Evolutionary conservation across 2,113 vertebrate genomes (phyloP), one percentile per base, ranked within the genome.

Genomic region (Oxyruncus cristatus): DNA sequence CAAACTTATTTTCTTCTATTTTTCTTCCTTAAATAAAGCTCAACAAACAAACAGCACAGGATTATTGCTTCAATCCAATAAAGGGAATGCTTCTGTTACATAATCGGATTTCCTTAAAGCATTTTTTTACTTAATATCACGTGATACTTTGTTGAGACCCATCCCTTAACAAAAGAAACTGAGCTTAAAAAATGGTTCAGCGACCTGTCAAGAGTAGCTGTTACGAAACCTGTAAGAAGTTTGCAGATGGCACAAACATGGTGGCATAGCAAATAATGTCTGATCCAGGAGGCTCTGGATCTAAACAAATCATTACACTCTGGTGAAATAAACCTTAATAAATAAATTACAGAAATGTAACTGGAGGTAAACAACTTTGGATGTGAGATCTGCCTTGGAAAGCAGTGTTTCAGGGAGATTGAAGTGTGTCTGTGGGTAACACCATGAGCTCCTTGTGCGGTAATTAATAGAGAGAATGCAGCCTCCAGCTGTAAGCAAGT

Each of bases 91-190:
- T 92, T 80, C 37, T 88, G 30, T 94, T 93, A 84, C 23, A 63
- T 74, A 91, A 95, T 62, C 4, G 0, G 63, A 95, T 88, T 95
- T 88, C 86, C 76, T 80, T 72, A 50, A 49, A 77, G 76, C 46
- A 88, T 94, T 94, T 95, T 81, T 91, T 77, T 33, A 85, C 65
- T 70, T 46, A 53, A 2, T 66, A 86, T 88, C 92, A 92, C 55
- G 49, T 80, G 83, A 93, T 59, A 75, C 28, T 73, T 95, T 3
- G 1, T 75, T 88, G 92, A 93, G 85, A 83, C 32, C 13, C 24
- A 55, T 39, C 81, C 33, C 61, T 95, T 88, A 84, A 85, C 55
- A 91, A 86, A 84, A 86, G 59, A 39, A 83, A 50, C 8, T 33
- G 47, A n/a, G 46, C 85, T 84, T 77, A 35, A 84, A 68, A 85